These are phyloP conservation scores for Pachyseris speciosa DNA, from an alignment of 64 coral and sea anemone species.

Conservation along the genomic window DNA sequence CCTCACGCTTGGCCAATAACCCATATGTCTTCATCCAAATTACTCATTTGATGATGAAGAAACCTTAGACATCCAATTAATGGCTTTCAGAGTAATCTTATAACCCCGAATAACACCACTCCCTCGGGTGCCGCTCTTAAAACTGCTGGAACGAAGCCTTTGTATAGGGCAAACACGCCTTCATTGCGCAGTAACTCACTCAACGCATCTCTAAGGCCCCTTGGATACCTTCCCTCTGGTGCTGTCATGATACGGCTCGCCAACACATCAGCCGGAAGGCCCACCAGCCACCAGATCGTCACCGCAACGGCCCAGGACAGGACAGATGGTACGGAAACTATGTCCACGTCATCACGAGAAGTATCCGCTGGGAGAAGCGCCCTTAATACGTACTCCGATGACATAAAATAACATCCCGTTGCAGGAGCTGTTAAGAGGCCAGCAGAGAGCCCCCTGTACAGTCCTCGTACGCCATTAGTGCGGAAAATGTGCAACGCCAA, in stretches of 20 bases:
- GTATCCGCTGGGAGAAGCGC: slow-evolving; percentile 16
- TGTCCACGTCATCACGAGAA: slow-evolving; percentile 64
- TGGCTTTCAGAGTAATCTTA: slow-evolving; percentile 67
- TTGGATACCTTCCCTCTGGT: slow-evolving; percentile 58
- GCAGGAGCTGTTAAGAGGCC: slow-evolving; percentile 61
- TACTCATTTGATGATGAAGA: not conserved
- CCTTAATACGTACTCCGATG: slow-evolving; percentile 59
- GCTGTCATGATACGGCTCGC: slow-evolving; percentile 64
- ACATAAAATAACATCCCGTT: slow-evolving; percentile 67
- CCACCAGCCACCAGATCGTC: slow-evolving; percentile 51
- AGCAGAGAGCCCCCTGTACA: slow-evolving; percentile 63
- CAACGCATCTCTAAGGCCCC: slow-evolving; percentile 61
- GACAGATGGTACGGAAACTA: slow-evolving; percentile 13
- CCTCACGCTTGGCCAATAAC: too few relatives aligned
- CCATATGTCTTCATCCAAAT: not conserved
- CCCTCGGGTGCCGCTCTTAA: slow-evolving; percentile 59
- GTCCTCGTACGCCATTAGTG: slow-evolving; percentile 61
- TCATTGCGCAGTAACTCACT: slow-evolving; percentile 54
- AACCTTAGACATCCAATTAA: slow-evolving; percentile 46
- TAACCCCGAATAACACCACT: slow-evolving; percentile 61
- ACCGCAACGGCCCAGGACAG: slow-evolving; percentile 64
- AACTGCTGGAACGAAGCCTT: slow-evolving; percentile 58
- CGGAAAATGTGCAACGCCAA: slow-evolving; percentile 57
- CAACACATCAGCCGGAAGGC: slow-evolving; percentile 60
- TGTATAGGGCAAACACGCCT: slow-evolving; percentile 37